These are phyloP conservation scores for Podabrus alpinus DNA, from an alignment of 2,888 invertebrate species.

Conservation along the genomic window DNA sequence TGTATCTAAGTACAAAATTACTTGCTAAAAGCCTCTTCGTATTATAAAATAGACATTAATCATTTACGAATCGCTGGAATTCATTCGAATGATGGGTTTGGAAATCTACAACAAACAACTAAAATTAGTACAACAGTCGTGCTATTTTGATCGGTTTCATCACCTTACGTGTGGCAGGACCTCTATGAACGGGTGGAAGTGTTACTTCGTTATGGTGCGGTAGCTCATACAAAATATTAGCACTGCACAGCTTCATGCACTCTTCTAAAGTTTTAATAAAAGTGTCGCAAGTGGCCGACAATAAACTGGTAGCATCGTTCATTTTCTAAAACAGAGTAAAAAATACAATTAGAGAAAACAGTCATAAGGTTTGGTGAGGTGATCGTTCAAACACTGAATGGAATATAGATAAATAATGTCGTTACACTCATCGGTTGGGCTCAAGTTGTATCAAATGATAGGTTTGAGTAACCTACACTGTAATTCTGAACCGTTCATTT, in stretches of 20 bases:
- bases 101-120: not conserved
- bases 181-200: conserved; percentile 44
- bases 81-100: conserved; percentile 16
- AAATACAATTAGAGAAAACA: not conserved
- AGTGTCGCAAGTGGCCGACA: conserved; percentile 81
- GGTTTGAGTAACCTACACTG: too few relatives aligned
- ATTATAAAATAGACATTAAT: not conserved
- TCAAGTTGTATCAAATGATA: too few relatives aligned
- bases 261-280: conserved; percentile 82
- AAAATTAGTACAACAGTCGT: not conserved
- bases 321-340: conserved; percentile 62
- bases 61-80: conserved; percentile 4
- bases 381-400: too few relatives aligned
- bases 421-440: too few relatives aligned
- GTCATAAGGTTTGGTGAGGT: too few relatives aligned
- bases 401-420: not conserved
- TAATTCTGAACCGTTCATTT: too few relatives aligned
- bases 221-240: conserved; percentile 50
- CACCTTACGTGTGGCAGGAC: conserved; percentile 45
- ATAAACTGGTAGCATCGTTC: conserved; percentile 72
- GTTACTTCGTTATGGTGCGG: conserved; percentile 47
- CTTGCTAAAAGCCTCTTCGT: not conserved
- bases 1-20: conserved; percentile 3
- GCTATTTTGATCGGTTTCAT: not conserved
- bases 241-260: conserved; percentile 69